Base-by-base conservation (phyloP, 2,113 vertebrate species). In the Furnarius figulus region DNA sequence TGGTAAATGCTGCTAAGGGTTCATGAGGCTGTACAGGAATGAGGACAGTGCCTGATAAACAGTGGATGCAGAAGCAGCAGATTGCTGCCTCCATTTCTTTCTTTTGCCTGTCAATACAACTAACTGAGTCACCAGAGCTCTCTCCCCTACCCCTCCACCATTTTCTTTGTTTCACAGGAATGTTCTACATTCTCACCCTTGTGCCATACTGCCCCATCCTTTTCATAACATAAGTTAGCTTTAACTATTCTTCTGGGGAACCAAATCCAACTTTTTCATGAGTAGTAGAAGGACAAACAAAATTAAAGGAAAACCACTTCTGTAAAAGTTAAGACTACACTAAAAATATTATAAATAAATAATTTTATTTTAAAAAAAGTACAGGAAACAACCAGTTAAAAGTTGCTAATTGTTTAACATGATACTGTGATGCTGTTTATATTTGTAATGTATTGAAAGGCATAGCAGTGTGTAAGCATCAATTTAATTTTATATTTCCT, bases 1-100 rank as follows among this genome's bases (percentile, higher is more conserved):
- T 20, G 22, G 8, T 14, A 68, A 27, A 30, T 56, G 31, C 52
- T 71, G n/a, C 23, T 35, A 18, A 61, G 6, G 8, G 16, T 35
- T 53, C 40, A 44, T 1, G 0, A 1, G 10, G 6, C 4, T 85
- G 35, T 66, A 21, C 4, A 46, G 44, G 33, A 42, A 25, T 14
- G 70, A 77, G 12, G 35, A 31, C 14, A 73, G 7, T 6, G 25
- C 40, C 24, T 77, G 47, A 77, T 16, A 23, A 73, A 27, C 33
- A 23, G 12, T 14, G 31, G 27, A 19, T 40, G 27, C 30, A 68
- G 58, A 68, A 80, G 12, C 8, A 89, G 31, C 1, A 24, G 17
- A 22, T 37, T 76, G 12, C 52, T 85, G 25, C 27, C 30, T 49
- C 37, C 3, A 3, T 62, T 58, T 79, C 27, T 77, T 84, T 76